Evolutionary conservation across 1,140 invertebrate genomes (phyloP), one percentile per base, ranked within the genome.

Genomic region (Vanessa atalanta): DNA sequence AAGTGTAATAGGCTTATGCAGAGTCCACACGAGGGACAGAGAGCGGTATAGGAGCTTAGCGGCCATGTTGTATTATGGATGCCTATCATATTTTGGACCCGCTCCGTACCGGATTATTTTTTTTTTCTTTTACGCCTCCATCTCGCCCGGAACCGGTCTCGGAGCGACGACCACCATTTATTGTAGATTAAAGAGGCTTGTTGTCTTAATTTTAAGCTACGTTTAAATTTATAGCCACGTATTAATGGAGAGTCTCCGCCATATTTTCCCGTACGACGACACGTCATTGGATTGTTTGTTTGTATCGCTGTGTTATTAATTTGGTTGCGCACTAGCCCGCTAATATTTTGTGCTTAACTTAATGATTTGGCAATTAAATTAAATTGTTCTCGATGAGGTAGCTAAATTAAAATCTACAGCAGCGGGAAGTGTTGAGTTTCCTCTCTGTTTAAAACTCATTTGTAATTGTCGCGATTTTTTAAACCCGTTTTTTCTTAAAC

Each of bases 331-430:
- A 91, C 91, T 83, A 86, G 83, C 77, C 79, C 82, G 83, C 87
- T 93, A 90, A 91, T 89, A 90, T 88, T 90, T 88, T 83, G 88
- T 92, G 84, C 87, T 90, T 90, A 91, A 90, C 87, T 92, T 93
- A 91, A 93, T 91, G 89, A 91, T 93, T 93, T 89, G 88, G 87
- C 89, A 93, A 91, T 93, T 93, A 93, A 91, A 91, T 93, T 93
- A 91, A 93, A 90, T 87, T 87, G 86, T 89, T 88, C 85, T 84
- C 88, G 83, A 88, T 88, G 87, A 85, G 88, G 88, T 89, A 88
- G 89, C 90, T 87, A 87, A 90, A 92, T 91, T 88, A 87, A 90
- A 87, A 90, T 90, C 84, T 83, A 89, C 83, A 83, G 84, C 83
- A 77, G 83, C 81, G 47, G 11, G 79, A 83, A 84, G 85, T 84